These are phyloP conservation scores for Solea senegalensis DNA, from an alignment of 2,113 vertebrate species.

Conservation along the genomic window DNA sequence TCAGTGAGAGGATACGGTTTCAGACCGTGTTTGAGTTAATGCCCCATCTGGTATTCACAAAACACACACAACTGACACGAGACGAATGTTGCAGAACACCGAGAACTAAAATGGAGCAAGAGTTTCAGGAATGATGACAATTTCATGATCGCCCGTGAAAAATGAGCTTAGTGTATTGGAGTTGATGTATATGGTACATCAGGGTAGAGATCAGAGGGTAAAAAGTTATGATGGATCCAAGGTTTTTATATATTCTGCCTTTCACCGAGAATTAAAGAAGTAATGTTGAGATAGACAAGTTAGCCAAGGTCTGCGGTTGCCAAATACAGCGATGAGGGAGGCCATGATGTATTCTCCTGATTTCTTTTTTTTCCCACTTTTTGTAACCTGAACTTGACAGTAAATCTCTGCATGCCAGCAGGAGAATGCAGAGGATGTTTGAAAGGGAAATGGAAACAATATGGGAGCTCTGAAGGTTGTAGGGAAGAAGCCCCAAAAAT, in stretches of 20 bases:
- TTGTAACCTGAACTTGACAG: constrained; percentile 31
- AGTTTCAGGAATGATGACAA: neutral
- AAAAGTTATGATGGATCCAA: neutral
- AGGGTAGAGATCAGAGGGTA: neutral
- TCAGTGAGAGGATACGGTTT: neutral
- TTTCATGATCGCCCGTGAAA: neutral
- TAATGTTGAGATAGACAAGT: neutral
- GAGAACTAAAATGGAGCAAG: no score
- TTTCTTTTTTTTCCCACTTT: constrained; percentile 25
- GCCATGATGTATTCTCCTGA: neutral
- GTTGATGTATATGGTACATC: neutral
- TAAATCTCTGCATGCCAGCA: neutral
- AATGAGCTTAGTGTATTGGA: neutral
- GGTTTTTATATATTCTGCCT: neutral
- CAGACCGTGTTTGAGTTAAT: neutral
- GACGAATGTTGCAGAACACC: no score
- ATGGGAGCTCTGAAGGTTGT: constrained; percentile 19
- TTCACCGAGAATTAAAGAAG: constrained; percentile 5
- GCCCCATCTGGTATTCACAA: neutral
- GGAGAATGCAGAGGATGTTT: neutral
- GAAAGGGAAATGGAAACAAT: neutral
- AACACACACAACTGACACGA: no score
- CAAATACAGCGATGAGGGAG: constrained; percentile 4
- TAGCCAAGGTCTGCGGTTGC: neutral
- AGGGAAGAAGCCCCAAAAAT: neutral